A percentile compares a stretch with the other conserved stretches of the same genome.
These are phyloP conservation scores for Fistularia commersonii DNA, from an alignment of 2,797 vertebrate genomes.

Conservation along the genomic window DNA sequence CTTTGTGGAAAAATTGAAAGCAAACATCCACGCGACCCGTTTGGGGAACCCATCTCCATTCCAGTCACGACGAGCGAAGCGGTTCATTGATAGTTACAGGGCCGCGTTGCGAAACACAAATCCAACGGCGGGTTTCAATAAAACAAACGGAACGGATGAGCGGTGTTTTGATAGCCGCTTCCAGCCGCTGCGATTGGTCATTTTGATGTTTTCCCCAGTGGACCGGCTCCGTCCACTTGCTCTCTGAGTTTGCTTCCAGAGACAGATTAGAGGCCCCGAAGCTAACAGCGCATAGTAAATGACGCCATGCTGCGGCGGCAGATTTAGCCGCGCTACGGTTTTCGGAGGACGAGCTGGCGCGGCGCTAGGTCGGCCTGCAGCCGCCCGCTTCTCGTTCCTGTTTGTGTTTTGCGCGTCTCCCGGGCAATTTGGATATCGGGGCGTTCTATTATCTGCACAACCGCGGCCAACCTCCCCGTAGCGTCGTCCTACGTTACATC, in stretches of 20 bases:
- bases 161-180: too few relatives aligned
- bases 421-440: too few relatives aligned
- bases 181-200: too few relatives aligned
- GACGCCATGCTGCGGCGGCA: constrained; percentile 3
- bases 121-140: too few relatives aligned
- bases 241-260: constrained; percentile 23
- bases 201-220: too few relatives aligned
- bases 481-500: constrained; percentile 16
- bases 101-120: too few relatives aligned
- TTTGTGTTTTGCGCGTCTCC: too few relatives aligned
- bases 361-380: constrained; percentile 14
- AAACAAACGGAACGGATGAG: too few relatives aligned
- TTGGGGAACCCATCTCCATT: too few relatives aligned
- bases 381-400: constrained; percentile 25
- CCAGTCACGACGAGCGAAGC: constrained; percentile 28
- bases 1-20: too few relatives aligned
- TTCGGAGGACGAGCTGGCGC: constrained; percentile 34
- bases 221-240: constrained; percentile 4
- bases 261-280: constrained; percentile 26
- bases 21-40: too few relatives aligned
- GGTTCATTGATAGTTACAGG: constrained; percentile 9
- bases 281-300: constrained; percentile 17
- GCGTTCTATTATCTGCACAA: too few relatives aligned
- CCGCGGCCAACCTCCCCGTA: constrained; percentile 31
- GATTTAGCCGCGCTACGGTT: constrained; percentile 27